These are phyloP conservation scores for Hydrotaea cyrtoneurina DNA, from an alignment of 2,888 invertebrate genomes.

Conservation along the genomic window DNA sequence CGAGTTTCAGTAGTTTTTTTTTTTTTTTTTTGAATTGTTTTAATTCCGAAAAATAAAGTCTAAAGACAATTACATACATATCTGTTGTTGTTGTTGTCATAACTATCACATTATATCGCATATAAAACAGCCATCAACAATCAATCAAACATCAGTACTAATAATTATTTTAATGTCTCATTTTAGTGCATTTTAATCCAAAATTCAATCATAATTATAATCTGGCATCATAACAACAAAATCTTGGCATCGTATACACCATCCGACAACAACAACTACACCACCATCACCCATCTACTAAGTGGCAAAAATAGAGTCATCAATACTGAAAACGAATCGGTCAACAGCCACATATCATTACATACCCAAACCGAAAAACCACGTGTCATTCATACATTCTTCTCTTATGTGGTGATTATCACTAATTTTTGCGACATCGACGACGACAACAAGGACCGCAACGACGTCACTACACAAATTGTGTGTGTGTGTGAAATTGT, in stretches of 20 bases:
- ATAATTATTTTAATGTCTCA: constrained; percentile 27
- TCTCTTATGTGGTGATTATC: not conserved
- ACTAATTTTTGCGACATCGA: not conserved
- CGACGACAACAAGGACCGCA: not conserved
- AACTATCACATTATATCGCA: not conserved
- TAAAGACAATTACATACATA: too few relatives aligned
- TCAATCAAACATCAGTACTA: not conserved
- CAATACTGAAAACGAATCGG: too few relatives aligned
- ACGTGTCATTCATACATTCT: not conserved
- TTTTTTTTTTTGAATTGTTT: too few relatives aligned
- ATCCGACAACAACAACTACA: not conserved
- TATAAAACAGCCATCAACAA: not conserved
- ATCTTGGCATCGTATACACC: not conserved
- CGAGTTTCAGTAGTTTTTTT: too few relatives aligned
- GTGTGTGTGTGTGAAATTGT: not conserved
- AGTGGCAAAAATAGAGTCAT: not conserved
- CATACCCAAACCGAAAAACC: not conserved
- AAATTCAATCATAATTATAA: constrained; percentile 21
- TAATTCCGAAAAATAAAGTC: too few relatives aligned
- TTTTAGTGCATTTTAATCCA: constrained; percentile 9
- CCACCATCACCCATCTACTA: not conserved
- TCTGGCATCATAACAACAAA: constrained; percentile 10
- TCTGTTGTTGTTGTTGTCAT: too few relatives aligned
- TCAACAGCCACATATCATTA: not conserved
- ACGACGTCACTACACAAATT: constrained; percentile 13